These are phyloP conservation scores for Phocoena sinus DNA, from an alignment of 2,113 vertebrate genomes.

Conservation along the genomic window DNA sequence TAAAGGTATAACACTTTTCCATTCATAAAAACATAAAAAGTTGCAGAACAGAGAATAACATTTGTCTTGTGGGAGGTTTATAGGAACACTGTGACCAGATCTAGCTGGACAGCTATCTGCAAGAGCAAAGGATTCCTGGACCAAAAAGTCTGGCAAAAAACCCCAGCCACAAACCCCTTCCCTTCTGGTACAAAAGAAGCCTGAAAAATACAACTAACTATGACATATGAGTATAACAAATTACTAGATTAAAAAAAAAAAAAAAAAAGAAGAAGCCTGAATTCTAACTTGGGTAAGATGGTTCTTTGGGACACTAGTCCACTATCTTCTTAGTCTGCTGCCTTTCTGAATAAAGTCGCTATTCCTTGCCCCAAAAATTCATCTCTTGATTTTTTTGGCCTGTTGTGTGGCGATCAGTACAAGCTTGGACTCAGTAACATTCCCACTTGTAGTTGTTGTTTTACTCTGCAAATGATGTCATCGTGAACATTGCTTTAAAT, in stretches of 20 bases:
- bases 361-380: not conserved
- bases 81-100: not conserved
- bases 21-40: not conserved
- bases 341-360: not conserved
- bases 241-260: not conserved
- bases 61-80: not conserved
- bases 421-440: not conserved
- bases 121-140: not conserved
- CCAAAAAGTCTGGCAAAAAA: not conserved
- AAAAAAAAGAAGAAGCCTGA: not conserved
- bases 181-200: not conserved
- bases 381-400: not conserved
- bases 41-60: not conserved
- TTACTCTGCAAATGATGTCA: not conserved
- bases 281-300: not conserved
- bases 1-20: not conserved
- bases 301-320: not conserved
- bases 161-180: not conserved
- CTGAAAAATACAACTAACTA: not conserved
- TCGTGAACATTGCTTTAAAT: conserved; percentile 2
- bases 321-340: not conserved
- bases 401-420: not conserved
- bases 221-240: no score
- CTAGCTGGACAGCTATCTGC: not conserved
- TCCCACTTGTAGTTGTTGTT: not conserved